Base-by-base conservation (phyloP, 2,113 vertebrate species). In the Isichthys henryi region DNA sequence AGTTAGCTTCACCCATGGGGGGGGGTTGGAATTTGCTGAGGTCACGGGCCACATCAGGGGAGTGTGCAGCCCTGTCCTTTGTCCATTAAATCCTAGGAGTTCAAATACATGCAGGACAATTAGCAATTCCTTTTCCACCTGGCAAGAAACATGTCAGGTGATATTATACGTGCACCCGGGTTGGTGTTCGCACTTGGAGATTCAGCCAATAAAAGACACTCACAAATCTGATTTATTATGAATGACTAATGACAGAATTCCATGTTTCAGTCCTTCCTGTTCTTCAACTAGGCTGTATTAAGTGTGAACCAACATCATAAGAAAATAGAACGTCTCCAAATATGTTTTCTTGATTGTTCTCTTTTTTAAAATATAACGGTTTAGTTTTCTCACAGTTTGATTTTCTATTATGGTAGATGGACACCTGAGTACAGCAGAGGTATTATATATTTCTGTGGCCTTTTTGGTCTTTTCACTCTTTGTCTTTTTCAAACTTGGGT, bases 1-100 rank as follows among this genome's bases (percentile, higher is more conserved):
- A 43, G 5, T 53, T 88, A 52, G 50, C 88, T n/a, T 53, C 50
- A 21, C 89, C 87, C 87, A 80, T 56, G 39, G 85, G 43, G 70
- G 43, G 70, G 86, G 89, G 23, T 27, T 31, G 62, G n/a, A 27
- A 27, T 89, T 82, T 82, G 88, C 74, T 43, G 31, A 43, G 77
- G 88, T 83, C 46, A 66, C 45, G 27, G 50, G 52, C 19, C 31
- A 23, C 88, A 82, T 77, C 35, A 53, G 88, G 74, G 35, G 49
- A 83, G 21, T 89, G 19, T 27, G 53, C 43, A 23, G 50, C 77
- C 35, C 15, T 53, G 27, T 53, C 13, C 85, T 87, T 87, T 39
- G 27, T 52, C 85, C 48, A 48, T 53, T 87, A 56, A 53, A 87
- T 53, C 21, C 48, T 87, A 87, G 39, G 50, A 53, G 45, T 23